Base-by-base conservation (phyloP, 2,888 invertebrate species). In the Caenorhabditis virilis region DNA sequence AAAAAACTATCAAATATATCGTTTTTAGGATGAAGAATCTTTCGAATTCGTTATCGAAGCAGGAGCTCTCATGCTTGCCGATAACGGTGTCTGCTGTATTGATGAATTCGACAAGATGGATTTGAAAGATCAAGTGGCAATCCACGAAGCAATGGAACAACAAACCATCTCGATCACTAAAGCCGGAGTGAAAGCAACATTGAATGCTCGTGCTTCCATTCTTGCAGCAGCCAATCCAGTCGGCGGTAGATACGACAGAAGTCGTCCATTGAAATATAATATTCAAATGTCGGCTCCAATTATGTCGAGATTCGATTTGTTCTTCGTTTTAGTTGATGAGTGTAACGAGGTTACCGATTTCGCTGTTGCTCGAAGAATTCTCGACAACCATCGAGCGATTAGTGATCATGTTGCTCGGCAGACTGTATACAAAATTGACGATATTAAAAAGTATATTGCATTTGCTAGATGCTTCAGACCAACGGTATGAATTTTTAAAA, bases 31-130 rank as follows among this genome's bases (percentile, higher is more conserved):
- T 83, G 97, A 98, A 84, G 98, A 98, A 84, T 92, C 95, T 0
- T 91, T 91, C 69, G 97, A 99, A 86, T 98, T 97, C 86, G 97
- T 99, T 9, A 98, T 99, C 67, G 98, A 98, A 87, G 98, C 97
- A 7, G 98, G 97, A n/a, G 98, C 98, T 0, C 86, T 98, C 27
- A 97, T 99, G 97, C 87, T 99, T 80, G 98, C 98, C 0, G 98
- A 99, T 85, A 95, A 95, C 83, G 81, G 79, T 43, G 74, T 80
- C 18, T 76, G 71, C 38, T 72, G 72, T 57, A 98, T 98, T 78
- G 98, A 98, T 82, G 98, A 99, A 86, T 98, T 99, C 85, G 98
- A 99, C 85, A 98, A 99, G 86, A 99, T 99, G 98, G 97, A 98
- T 84, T 88, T 89, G 0, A 88, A 89, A 46, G 98, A 98, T 88